A percentile compares a stretch with the other conserved stretches of the same genome.
Evolutionary conservation across 2,888 invertebrate species (phyloP).

Genomic region (Chrysina gloriosa): DNA sequence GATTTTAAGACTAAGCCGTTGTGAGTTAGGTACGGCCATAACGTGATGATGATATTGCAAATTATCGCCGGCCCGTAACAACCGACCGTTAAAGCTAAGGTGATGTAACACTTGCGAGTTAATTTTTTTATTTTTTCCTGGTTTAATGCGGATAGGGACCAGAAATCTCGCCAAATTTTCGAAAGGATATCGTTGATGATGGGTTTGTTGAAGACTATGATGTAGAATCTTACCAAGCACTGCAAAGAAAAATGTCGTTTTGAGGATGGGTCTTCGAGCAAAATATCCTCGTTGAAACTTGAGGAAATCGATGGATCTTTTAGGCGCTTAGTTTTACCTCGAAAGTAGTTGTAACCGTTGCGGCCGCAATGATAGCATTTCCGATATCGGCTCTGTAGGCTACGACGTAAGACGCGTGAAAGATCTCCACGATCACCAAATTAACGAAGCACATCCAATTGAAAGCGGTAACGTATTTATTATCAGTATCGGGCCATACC

Average conservation of each 20-base stretch:
- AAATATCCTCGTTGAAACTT: no score
- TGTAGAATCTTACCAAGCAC: conserved; percentile 38
- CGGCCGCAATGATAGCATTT: conserved; percentile 27
- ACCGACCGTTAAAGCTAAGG: conserved; percentile 12
- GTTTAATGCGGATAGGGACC: conserved; percentile 22
- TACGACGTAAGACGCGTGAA: conserved; percentile 36
- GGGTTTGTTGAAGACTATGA: conserved; percentile 35
- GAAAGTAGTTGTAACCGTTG: conserved; percentile 39
- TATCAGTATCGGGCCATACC: conserved; percentile 40
- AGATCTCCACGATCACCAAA: conserved; percentile 32
- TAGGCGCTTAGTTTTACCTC: conserved; percentile 26
- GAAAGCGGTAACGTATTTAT: not conserved
- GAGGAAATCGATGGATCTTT: no score
- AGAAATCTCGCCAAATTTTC: conserved; percentile 39
- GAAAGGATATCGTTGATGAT: conserved; percentile 31
- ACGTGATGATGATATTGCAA: conserved; percentile 15
- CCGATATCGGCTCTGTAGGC: conserved; percentile 20
- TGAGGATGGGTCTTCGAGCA: not conserved
- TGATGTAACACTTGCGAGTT: conserved; percentile 10
- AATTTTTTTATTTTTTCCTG: not conserved
- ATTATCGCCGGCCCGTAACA: conserved; percentile 28
- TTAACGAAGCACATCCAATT: conserved; percentile 38
- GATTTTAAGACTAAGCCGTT: conserved; percentile 40
- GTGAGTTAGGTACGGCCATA: conserved; percentile 18
- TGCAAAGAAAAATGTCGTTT: conserved; percentile 6